Base-by-base conservation (phyloP, 2,888 invertebrate genomes). In the Lepas anatifera region DNA sequence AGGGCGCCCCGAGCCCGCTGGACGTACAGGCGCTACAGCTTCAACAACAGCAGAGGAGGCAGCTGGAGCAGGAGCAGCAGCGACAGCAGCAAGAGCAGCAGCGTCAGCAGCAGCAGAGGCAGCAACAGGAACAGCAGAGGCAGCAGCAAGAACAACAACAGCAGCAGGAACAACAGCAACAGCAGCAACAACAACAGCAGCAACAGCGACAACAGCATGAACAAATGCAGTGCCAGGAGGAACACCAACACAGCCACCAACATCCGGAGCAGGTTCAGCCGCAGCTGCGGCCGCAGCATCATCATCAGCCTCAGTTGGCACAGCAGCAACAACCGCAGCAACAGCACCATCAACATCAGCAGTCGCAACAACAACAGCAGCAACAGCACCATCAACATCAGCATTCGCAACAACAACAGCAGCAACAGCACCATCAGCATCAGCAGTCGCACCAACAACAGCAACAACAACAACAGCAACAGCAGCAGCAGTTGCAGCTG, bases 111-210 rank as follows among this genome's bases (percentile, higher is more conserved):
- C 48, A 35, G n/a, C 70, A 43, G 50, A 70, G 16, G 41, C 68
- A 43, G 37, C 68, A 35, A 22, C 67, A 67, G 35, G 67, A 66
- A 8, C 69, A 22, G n/a, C 48, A 27, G 22, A 11, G 7, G n/a
- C 48, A 68, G 35, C 48, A 41, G 18, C 35, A 43, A 18, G 35
- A 46, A 32, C 68, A 50, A 52, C 70, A 70, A 70, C 48, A 25
- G 25, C 67, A 48, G 10, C 70, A 66, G 16, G 48, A 43, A 16
- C 67, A 66, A n/a, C 27, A 41, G 48, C 69, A 67, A 67, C 69
- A 69, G 27, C 69, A 69, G 35, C 69, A 69, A 52, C 71, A 69
- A 39, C 70, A 70, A n/a, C 41, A 35, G 48, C 70, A 64, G 67
- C 29, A 41, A 27, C 63, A 1, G 32, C 41, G 16, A 18, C 32